Evolutionary conservation across 2,113 vertebrate species (phyloP), one percentile per base, ranked within the genome.

Genomic region (Festucalex cinctus): DNA sequence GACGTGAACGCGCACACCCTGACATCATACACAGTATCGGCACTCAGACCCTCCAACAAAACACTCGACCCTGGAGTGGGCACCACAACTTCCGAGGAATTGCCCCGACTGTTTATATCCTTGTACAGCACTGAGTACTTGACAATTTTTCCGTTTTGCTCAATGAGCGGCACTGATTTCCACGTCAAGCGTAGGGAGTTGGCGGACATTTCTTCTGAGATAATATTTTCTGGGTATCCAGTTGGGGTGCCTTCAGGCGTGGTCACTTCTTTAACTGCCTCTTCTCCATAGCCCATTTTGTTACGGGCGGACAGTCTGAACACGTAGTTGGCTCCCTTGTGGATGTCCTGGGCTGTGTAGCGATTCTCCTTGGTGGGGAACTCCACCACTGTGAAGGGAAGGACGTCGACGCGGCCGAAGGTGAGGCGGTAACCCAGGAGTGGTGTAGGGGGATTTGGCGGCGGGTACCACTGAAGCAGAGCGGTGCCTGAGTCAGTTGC

Each of bases 1-100:
- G 92, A 93, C 85, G 95, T 96, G 83, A 95, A 93, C 67, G 96
- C 94, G 88, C 96, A 92, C 91, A 98, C 93, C 94, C 95, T 95
- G 90, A 98, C 94, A 90, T 98, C 95, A 44, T 98, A 98, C 83
- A 95, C 96, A 76, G 95, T 97, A 90, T 98, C 95, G 77, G 95
- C 89, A 91, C 92, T 94, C 90, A 99, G 92, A 86, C 93, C 94
- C 83, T 92, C 92, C 85, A 99, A 91, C 87, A 93, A 92, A 88
- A 95, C 80, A 73, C 91, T 89, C 14, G 91, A 93, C 75, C 92
- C 91, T 62, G 93, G 92, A 75, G 94, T 83, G 75, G 88, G 78
- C 89, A 96, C 91, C 56, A 90, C 87, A 44, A 94, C 89, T 89
- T 97, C 95, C 65, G 93, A 81, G 76, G 94, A 94, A 19, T 94